Conservation (phyloP, 1,140 invertebrate species). For the Episyrphus balteatus region DNA sequence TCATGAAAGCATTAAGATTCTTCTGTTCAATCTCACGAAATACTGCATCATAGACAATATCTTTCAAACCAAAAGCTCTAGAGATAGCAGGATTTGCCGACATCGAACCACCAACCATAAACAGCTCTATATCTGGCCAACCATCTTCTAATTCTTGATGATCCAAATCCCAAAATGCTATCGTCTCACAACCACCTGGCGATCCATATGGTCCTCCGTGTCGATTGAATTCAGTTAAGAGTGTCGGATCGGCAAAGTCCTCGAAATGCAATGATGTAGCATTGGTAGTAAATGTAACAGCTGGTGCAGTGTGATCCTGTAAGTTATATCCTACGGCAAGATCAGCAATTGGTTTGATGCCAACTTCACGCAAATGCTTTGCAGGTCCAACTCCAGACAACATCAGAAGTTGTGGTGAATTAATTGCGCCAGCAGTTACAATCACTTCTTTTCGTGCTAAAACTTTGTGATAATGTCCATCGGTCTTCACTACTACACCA, state of each 20-base stretch:
- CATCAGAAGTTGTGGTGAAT: conserved; percentile 68
- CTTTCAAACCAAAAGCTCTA: conserved; percentile 46
- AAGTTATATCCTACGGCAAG: conserved; percentile 67
- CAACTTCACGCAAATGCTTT: conserved; percentile 49
- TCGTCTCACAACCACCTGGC: conserved; percentile 68
- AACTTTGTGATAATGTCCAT: conserved; percentile 44
- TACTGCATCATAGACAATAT: conserved; percentile 42
- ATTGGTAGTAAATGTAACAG: conserved; percentile 56
- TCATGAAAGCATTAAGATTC: conserved; percentile 43
- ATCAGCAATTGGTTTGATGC: conserved; percentile 55
- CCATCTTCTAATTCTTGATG: conserved; percentile 48
- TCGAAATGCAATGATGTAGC: conserved; percentile 35
- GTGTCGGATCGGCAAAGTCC: conserved; percentile 23
- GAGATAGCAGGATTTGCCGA: conserved; percentile 42
- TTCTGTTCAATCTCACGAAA: conserved; percentile 41
- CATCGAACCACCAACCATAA: conserved; percentile 48
- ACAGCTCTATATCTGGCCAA: conserved; percentile 64
- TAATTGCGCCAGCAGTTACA: conserved; percentile 61
- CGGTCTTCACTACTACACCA: conserved; percentile 50
- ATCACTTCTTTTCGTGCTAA: conserved; percentile 61
- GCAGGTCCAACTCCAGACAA: conserved; percentile 67
- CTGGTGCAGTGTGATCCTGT: conserved; percentile 65
- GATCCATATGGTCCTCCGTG: conserved; percentile 59
- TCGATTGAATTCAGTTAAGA: conserved; percentile 26
- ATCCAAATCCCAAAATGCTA: conserved; percentile 63